Conservation (phyloP, 2,888 invertebrate genomes). For the Zygothrica quintamaculata region DNA sequence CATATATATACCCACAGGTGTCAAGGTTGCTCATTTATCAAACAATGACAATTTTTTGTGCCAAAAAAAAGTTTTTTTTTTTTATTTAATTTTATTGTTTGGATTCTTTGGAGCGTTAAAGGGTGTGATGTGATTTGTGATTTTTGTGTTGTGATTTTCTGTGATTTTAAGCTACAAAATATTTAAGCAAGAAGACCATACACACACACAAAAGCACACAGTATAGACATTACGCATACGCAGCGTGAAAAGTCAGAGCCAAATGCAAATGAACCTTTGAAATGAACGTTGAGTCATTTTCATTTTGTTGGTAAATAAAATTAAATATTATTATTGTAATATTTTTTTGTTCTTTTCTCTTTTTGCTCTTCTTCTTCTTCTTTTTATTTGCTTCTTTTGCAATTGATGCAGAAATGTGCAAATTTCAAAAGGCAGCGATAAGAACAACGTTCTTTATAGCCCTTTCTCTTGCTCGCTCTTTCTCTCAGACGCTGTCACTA, state of each 20-base stretch:
- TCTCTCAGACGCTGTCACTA: background rate
- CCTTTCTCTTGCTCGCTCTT: background rate
- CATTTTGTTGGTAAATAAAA: slow-evolving; percentile 51
- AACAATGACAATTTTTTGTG: slow-evolving; percentile 61
- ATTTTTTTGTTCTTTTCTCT: no score
- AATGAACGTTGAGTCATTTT: slow-evolving; percentile 48
- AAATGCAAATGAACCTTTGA: slow-evolving; percentile 58
- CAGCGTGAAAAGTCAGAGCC: slow-evolving; percentile 50
- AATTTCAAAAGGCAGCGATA: slow-evolving; percentile 62
- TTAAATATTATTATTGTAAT: no score
- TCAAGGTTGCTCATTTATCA: slow-evolving; percentile 60
- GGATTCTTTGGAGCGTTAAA: slow-evolving; percentile 23
- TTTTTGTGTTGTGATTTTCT: background rate
- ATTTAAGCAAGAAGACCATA: slow-evolving; percentile 33
- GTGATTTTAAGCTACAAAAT: slow-evolving; percentile 23
- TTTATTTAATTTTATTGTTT: background rate
- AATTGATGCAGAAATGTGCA: slow-evolving; percentile 79
- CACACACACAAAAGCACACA: no score
- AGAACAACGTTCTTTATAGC: slow-evolving; percentile 38
- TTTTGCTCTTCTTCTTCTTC: no score
- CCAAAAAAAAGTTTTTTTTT: slow-evolving; percentile 19
- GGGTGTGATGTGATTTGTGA: slow-evolving; percentile 24
- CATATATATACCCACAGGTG: slow-evolving; percentile 34
- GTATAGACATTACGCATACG: slow-evolving; percentile 52
- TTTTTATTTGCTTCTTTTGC: slow-evolving; percentile 50